Evolutionary conservation across 2,888 invertebrate genomes (phyloP).

Genomic region (Hypolimnas misippus): DNA sequence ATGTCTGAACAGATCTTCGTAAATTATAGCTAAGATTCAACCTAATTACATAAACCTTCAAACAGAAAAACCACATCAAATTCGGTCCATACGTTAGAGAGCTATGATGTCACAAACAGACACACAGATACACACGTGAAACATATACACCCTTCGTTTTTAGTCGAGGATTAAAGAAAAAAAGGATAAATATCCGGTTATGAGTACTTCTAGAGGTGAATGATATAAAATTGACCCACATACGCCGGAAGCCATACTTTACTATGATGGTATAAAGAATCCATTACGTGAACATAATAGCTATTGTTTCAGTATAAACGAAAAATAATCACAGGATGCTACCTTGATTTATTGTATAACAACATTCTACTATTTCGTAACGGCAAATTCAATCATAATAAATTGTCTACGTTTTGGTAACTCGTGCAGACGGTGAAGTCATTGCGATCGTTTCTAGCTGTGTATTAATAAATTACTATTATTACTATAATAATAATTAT

Average conservation of each 20-base stretch:
- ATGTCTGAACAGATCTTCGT: no score
- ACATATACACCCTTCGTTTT: no score
- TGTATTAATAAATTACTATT: neutral
- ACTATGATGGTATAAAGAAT: slow-evolving; percentile 66
- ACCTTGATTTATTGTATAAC: slow-evolving; percentile 67
- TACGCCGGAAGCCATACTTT: slow-evolving; percentile 75
- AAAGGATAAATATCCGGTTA: neutral
- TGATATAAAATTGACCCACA: slow-evolving; percentile 63
- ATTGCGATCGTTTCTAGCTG: no score
- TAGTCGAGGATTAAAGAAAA: no score
- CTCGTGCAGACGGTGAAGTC: no score
- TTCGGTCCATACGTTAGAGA: no score
- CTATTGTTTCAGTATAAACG: slow-evolving; percentile 67
- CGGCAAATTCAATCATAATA: slow-evolving; percentile 16
- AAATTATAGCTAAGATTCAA: no score
- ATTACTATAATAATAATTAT: no score
- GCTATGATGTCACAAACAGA: no score
- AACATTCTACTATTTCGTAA: slow-evolving; percentile 34
- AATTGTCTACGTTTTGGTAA: slow-evolving; percentile 1
- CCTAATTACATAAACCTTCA: no score
- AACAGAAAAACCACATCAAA: no score
- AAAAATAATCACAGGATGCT: slow-evolving; percentile 74
- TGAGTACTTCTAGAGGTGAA: slow-evolving; percentile 33
- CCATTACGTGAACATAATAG: slow-evolving; percentile 79
- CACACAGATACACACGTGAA: no score